Conservation (phyloP, 2,797 vertebrate genomes). For the Pygocentrus nattereri region DNA sequence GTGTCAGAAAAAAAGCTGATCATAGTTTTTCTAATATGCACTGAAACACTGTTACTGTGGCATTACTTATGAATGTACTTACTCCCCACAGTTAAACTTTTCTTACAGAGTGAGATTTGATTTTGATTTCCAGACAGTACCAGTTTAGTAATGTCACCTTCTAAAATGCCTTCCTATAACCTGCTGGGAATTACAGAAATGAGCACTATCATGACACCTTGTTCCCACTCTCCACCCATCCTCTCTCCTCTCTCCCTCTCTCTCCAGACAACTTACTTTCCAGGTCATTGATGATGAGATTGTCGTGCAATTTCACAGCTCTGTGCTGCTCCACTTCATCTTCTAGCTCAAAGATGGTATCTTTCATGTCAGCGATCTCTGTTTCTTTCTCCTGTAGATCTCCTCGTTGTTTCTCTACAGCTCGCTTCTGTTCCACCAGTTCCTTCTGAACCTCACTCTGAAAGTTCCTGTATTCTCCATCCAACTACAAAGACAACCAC, state of each 20-base stretch:
- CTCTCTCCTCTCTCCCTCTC: too few relatives aligned
- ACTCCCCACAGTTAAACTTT: neutral
- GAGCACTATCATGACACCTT: too few relatives aligned
- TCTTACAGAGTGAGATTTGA: neutral
- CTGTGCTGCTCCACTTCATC: conserved; percentile 97
- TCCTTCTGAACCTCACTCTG: conserved; percentile 92
- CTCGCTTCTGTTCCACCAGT: conserved; percentile 87
- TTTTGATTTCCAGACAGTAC: neutral
- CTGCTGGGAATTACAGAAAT: neutral
- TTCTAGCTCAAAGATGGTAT: conserved; percentile 97
- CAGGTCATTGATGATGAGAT: conserved; percentile 94
- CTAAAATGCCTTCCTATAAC: neutral
- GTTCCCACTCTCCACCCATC: too few relatives aligned
- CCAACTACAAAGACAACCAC: conserved; percentile 77
- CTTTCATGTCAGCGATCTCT: conserved; percentile 95
- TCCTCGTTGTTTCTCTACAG: conserved; percentile 86
- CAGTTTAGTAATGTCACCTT: neutral
- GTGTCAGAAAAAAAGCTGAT: too few relatives aligned
- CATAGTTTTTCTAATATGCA: too few relatives aligned
- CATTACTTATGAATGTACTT: neutral
- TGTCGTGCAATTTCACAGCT: conserved; percentile 96
- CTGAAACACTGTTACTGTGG: too few relatives aligned
- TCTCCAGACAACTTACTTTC: conserved; percentile 86
- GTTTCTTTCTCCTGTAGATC: conserved; percentile 94
- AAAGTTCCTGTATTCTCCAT: conserved; percentile 90